Base-by-base conservation (phyloP, 35 echinoderm and acorn worm genomes). In the Acanthaster planci region DNA sequence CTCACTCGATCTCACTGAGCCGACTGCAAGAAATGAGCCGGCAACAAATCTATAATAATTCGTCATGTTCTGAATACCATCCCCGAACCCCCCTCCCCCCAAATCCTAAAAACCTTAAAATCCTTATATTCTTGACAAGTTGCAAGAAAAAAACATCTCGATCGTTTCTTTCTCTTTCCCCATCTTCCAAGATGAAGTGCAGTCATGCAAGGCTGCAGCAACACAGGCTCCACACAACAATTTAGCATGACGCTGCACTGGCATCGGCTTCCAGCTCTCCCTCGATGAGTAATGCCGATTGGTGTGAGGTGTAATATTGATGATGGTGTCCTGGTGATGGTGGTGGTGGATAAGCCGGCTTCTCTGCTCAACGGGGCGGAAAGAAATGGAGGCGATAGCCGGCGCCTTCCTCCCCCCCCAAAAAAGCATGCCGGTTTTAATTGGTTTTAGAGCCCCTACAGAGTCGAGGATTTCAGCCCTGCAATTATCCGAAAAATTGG, bases 341-440 rank as follows among this genome's bases (percentile, higher is more conserved):
- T 34, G 64, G 30, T 72, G 34, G 26, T 34, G 64, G 64, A 72
- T 72, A 72, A 72, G 64, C 34, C 64, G 64, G 64, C 64, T 72
- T 72, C 64, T 31, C 14, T 34, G 34, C 34, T 72, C 64, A 72
- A 72, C 34, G 64, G 34, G 15, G 64, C 34, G 23, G 64, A 72
- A 72, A 72, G 64, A 72, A 34, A 72, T 34, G 26, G 34, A 72
- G 64, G 2, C 23, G 64, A 72, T 72, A 34, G 23, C 23, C 64
- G 64, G 64, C 23, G 64, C 64, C 64, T 72, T 34, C 14, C n/a
- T n/a, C n/a, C n/a, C n/a, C n/a, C n/a, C n/a, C n/a, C 64, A 31
- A 30, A 72, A 72, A 72, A 34, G 42, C 42, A 72, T 10, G 64
- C 26, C 29, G 14, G 23, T 72, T 26, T 72, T 72, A 72, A 72